Conservation (phyloP, 2,113 vertebrate species). For the Brachypodius melanocephalos region DNA sequence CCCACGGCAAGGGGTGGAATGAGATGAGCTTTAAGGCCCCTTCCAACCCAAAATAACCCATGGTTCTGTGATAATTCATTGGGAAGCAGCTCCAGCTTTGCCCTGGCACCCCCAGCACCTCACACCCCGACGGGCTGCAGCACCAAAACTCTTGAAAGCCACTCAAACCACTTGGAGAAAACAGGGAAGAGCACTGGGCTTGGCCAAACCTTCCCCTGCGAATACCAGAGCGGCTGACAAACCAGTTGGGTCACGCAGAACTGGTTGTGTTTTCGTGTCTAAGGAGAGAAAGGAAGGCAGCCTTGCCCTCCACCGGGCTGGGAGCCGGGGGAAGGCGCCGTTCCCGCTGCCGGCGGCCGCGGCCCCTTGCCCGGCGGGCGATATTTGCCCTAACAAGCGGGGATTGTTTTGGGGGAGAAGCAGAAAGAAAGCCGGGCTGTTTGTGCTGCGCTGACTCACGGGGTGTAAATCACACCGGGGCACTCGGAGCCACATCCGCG, state of each 20-base stretch:
- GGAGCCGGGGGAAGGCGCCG: not conserved
- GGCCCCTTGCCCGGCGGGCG: not conserved
- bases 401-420: not conserved
- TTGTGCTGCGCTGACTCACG: not conserved
- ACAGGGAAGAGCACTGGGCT: not conserved
- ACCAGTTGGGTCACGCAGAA: not conserved
- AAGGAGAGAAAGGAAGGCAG: not conserved
- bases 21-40: not conserved
- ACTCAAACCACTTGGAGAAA: not conserved
- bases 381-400: not conserved
- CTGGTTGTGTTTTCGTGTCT: not conserved
- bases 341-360: not conserved
- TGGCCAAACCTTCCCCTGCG: not conserved
- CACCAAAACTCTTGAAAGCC: fast-evolving
- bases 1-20: not conserved
- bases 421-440: not conserved
- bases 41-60: not conserved
- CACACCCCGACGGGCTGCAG: fast-evolving
- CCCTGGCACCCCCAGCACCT: not conserved
- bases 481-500: not conserved
- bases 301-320: not conserved
- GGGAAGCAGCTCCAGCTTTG: not conserved
- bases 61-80: fast-evolving
- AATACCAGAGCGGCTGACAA: not conserved
- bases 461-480: not conserved